Conservation (phyloP, 2,113 vertebrate genomes). For the Telmatochromis sp. region DNA sequence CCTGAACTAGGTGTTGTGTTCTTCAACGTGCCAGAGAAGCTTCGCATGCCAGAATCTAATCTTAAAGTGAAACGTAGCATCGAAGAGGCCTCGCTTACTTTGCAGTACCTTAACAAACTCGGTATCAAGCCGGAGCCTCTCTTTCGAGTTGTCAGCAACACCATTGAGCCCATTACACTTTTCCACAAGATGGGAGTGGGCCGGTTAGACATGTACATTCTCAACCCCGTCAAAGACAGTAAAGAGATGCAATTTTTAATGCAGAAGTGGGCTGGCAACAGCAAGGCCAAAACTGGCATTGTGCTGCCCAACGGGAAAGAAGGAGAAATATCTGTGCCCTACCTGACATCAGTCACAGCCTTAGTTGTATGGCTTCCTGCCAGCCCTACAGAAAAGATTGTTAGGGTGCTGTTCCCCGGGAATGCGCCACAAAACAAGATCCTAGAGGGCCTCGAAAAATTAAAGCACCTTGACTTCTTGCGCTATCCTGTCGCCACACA, state of each 20-base stretch:
- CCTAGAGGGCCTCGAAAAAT: constrained; percentile 92
- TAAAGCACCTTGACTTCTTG: constrained; percentile 93
- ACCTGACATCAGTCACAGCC: constrained; percentile 94
- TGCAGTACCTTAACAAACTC: constrained; percentile 88
- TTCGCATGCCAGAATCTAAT: constrained; percentile 87
- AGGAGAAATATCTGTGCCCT: constrained; percentile 96
- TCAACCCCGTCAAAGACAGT: constrained; percentile 96
- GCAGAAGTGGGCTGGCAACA: constrained; percentile 98
- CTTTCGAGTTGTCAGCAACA: constrained; percentile 85
- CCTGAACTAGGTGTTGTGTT: constrained; percentile 96
- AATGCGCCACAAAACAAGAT: constrained; percentile 98
- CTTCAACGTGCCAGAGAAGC: constrained; percentile 94
- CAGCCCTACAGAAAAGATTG: constrained; percentile 89
- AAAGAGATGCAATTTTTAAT: constrained; percentile 99
- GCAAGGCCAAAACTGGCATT: constrained; percentile 96
- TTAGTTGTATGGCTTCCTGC: constrained; percentile 95
- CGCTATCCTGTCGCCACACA: constrained; percentile 91
- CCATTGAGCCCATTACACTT: constrained; percentile 90
- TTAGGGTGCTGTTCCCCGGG: constrained; percentile 94
- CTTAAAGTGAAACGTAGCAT: constrained; percentile 94
- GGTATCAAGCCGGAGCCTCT: constrained; percentile 89
- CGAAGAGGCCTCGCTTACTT: constrained; percentile 88
- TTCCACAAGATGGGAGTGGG: constrained; percentile 99
- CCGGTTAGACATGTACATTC: constrained; percentile 91
- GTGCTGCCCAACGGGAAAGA: constrained; percentile 89